A percentile compares a stretch with the other conserved stretches of the same genome.
phyloP scores from a whole-genome alignment of 2,888 invertebrate species.

The Morpho helenor region DNA sequence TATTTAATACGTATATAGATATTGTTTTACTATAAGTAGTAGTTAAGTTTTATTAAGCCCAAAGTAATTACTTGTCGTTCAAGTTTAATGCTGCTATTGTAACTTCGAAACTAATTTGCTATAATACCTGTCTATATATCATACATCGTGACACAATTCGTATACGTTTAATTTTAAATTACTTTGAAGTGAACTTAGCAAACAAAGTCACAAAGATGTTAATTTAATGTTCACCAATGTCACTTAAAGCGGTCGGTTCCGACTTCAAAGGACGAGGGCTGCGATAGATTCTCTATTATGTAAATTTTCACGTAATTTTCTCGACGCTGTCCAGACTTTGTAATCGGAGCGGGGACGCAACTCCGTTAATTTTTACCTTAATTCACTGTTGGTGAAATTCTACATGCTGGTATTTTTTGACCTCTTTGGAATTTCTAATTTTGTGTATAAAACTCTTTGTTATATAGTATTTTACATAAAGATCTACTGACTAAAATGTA shows the following conservation, averaged over 20 bases:
- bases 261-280: constrained; percentile 68
- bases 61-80: too few relatives aligned
- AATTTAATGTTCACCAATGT: constrained; percentile 73
- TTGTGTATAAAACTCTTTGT: too few relatives aligned
- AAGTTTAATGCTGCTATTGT: neutral
- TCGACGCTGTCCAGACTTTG: constrained; percentile 67
- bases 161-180: constrained; percentile 40
- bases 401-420: too few relatives aligned
- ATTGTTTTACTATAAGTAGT: too few relatives aligned
- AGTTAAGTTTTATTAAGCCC: too few relatives aligned
- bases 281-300: constrained; percentile 77
- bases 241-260: constrained; percentile 61
- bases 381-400: constrained; percentile 33
- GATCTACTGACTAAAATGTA: too few relatives aligned
- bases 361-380: constrained; percentile 33
- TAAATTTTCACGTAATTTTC: constrained; percentile 74
- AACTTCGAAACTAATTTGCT: constrained; percentile 1
- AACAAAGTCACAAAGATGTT: constrained; percentile 66
- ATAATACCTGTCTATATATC: neutral
- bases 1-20: too few relatives aligned
- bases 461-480: too few relatives aligned
- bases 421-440: too few relatives aligned
- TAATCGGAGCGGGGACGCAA: constrained; percentile 51
- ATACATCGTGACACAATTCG: neutral
- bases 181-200: constrained; percentile 51